These are phyloP conservation scores for Cydia splendana DNA, from an alignment of 1,140 invertebrate species.

Conservation along the genomic window DNA sequence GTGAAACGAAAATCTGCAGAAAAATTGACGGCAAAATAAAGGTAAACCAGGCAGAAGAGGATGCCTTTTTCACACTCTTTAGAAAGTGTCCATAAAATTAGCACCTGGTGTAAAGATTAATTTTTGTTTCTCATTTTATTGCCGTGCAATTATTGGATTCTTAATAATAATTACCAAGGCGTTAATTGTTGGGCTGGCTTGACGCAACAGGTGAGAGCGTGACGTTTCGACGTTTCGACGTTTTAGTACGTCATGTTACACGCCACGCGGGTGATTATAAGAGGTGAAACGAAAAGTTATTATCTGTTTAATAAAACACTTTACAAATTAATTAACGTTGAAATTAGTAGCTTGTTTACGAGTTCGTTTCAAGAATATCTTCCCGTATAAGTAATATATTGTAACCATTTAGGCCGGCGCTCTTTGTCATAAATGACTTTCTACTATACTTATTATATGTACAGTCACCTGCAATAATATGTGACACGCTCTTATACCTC, in stretches of 20 bases:
- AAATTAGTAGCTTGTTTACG: background rate
- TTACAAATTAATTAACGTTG: constrained; percentile 5
- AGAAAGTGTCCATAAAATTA: background rate
- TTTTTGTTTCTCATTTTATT: background rate
- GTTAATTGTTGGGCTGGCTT: background rate
- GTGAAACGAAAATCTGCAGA: too few species aligned
- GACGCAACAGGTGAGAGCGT: background rate
- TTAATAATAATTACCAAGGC: background rate
- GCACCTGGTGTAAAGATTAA: background rate
- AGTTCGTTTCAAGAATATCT: too few species aligned
- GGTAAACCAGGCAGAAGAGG: too few species aligned
- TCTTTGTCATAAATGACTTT: too few species aligned
- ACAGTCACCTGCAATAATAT: too few species aligned
- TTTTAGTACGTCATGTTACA: background rate
- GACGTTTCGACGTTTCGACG: constrained; percentile 17
- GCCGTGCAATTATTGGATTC: background rate
- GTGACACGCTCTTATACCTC: too few species aligned
- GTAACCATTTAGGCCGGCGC: too few species aligned
- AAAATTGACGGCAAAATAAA: too few species aligned
- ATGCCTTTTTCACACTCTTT: too few species aligned
- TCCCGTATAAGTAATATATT: too few species aligned
- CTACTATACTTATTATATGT: too few species aligned
- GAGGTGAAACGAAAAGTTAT: background rate
- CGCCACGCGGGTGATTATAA: background rate
- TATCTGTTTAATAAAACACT: constrained; percentile 1